These are phyloP conservation scores for Agrotis segetum DNA, from an alignment of 2,888 invertebrate genomes.

Conservation along the genomic window DNA sequence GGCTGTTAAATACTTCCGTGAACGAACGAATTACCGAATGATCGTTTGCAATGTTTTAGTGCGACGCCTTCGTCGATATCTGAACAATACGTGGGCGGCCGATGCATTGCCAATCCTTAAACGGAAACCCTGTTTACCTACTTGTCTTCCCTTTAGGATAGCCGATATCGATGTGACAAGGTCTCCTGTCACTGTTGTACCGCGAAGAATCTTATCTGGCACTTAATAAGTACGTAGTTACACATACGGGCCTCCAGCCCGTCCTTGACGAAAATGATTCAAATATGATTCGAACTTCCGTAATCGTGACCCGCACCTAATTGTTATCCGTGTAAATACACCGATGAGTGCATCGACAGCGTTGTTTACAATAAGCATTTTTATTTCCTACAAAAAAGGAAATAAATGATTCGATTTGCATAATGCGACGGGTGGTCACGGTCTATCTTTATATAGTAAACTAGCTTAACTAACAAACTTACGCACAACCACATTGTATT, in stretches of 20 bases:
- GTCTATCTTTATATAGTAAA: slow-evolving; percentile 79
- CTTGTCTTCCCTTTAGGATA: slow-evolving; percentile 87
- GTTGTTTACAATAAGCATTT: slow-evolving; percentile 63
- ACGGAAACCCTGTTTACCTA: slow-evolving; percentile 86
- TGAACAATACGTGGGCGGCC: slow-evolving; percentile 85
- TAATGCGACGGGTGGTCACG: slow-evolving; percentile 78
- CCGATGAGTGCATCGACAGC: slow-evolving; percentile 75
- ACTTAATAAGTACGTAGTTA: slow-evolving; percentile 73
- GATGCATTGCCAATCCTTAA: slow-evolving; percentile 87
- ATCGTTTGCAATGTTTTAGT: slow-evolving; percentile 84
- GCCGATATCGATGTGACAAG: slow-evolving; percentile 82
- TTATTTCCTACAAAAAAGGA: slow-evolving; percentile 80
- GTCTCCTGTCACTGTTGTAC: slow-evolving; percentile 75
- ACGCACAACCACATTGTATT: slow-evolving; percentile 70
- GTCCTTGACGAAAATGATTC: slow-evolving; percentile 79
- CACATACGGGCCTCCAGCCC: slow-evolving; percentile 66
- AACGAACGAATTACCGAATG: slow-evolving; percentile 83
- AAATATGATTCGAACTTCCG: slow-evolving; percentile 81
- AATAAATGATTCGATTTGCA: slow-evolving; percentile 84
- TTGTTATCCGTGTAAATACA: slow-evolving; percentile 70
- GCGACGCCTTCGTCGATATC: slow-evolving; percentile 83
- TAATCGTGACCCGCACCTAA: slow-evolving; percentile 79
- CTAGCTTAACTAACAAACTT: slow-evolving; percentile 69
- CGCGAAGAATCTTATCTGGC: slow-evolving; percentile 76
- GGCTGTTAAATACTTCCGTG: slow-evolving; percentile 85